phyloP scores from a whole-genome alignment of 2,888 invertebrate genomes.

The Tenthredo distinguenda region DNA sequence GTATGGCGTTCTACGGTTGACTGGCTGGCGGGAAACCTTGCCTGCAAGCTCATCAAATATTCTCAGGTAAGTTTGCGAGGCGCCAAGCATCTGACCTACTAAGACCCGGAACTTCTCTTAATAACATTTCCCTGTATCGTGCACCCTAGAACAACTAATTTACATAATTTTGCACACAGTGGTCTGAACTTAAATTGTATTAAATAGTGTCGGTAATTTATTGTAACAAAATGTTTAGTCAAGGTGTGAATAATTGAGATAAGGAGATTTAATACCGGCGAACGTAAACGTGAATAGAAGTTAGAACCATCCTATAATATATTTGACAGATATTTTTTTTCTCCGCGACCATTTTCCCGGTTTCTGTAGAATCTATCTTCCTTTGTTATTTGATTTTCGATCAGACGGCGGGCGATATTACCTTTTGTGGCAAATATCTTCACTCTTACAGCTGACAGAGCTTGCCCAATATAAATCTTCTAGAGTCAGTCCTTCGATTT shows the following conservation, averaged over 20 bases:
- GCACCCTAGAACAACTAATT: background rate
- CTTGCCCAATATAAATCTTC: background rate
- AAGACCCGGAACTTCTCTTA: background rate
- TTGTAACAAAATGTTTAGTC: background rate
- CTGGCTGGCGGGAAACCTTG: constrained; percentile 78
- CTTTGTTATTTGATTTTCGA: constrained; percentile 34
- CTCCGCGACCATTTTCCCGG: background rate
- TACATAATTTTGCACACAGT: background rate
- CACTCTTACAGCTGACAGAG: background rate
- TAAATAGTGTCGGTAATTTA: background rate
- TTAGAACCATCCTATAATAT: background rate
- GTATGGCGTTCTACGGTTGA: constrained; percentile 78
- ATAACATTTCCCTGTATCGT: background rate
- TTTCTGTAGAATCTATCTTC: constrained; percentile 36
- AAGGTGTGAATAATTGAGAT: background rate
- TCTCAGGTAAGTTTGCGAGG: constrained; percentile 72
- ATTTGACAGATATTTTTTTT: background rate
- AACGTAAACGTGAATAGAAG: background rate
- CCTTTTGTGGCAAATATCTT: constrained; percentile 20
- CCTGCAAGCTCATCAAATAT: constrained; percentile 78
- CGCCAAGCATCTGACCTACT: background rate
- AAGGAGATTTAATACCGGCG: background rate
- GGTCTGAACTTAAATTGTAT: background rate
- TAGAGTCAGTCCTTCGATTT: constrained; percentile 15
- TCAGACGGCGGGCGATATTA: constrained; percentile 24